Base-by-base conservation (phyloP, 2,113 vertebrate genomes). In the Rhinolophus sinicus region DNA sequence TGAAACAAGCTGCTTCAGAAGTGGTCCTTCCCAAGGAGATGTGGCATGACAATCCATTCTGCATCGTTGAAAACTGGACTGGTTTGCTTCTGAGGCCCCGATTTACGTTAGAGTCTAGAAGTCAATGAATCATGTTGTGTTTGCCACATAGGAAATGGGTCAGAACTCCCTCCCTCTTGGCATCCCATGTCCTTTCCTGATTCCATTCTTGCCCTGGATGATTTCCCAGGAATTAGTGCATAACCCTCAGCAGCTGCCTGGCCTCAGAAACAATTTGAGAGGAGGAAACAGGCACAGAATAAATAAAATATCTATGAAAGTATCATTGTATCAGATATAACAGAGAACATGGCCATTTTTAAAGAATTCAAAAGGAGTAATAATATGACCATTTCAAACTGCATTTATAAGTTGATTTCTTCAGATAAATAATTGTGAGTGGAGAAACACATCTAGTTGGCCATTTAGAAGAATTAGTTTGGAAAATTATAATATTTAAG, bases 171-270 rank as follows among this genome's bases (percentile, higher is more conserved):
- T 97, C 44, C 19, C 12, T 86, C 89, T 60, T 97, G 84, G 84
- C 93, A 67, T 70, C 70, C 35, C 24, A 70, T 28, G 90, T 90
- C 85, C 87, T 94, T 97, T 85, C 67, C 47, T 56, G 52, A 97
- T 94, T 96, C 78, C 82, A 60, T 90, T 96, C 93, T 89, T 87
- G 40, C 76, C 91, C 38, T 90, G 90, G 64, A 91, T 21, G 33
- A n/a, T 94, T 90, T 92, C 85, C 94, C 33, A 91, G 78, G 60
- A 95, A 91, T 78, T 78, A 96, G 47, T 89, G 28, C 28, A 89
- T 56, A 97, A 88, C 52, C 81, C 87, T 93, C 50, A 78, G 93
- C 89, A 97, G 80, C 58, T 98, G 93, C 69, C 62, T 97, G 84
- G 77, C n/a, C 35, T 86, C 3, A 40, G 40, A 56, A 58, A 94